These are phyloP conservation scores for Eristalis pertinax DNA, from an alignment of 2,888 invertebrate genomes.

Conservation along the genomic window DNA sequence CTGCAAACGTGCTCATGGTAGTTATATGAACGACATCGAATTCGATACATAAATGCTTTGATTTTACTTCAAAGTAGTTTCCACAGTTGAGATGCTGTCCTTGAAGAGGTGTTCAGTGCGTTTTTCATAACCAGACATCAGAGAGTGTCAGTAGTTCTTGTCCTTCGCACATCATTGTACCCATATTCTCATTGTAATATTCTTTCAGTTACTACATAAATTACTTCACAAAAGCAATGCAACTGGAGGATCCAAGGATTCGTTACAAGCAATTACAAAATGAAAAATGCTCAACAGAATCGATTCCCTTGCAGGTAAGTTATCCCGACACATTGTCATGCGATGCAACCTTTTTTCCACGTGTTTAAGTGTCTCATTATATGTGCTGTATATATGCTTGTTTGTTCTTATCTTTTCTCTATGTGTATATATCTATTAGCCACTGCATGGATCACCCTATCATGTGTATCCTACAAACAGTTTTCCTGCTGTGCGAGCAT, in stretches of 20 bases:
- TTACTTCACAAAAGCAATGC: constrained; percentile 87
- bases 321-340: not conserved
- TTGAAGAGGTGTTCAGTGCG: no score
- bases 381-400: constrained; percentile 39
- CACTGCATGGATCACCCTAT: constrained; percentile 87
- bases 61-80: no score
- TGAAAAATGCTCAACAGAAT: constrained; percentile 83
- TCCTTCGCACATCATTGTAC: no score
- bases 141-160: no score
- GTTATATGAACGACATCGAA: no score
- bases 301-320: constrained; percentile 85
- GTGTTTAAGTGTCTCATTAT: not conserved
- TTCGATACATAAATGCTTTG: no score
- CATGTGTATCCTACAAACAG: constrained; percentile 87
- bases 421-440: constrained; percentile 76
- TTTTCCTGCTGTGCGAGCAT: constrained; percentile 84
- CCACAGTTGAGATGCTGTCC: no score
- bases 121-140: no score
- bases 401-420: constrained; percentile 69
- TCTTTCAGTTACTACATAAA: constrained; percentile 88
- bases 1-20: no score
- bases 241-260: constrained; percentile 89
- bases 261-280: constrained; percentile 83
- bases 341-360: not conserved
- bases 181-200: not conserved